Percentiles rank a stretch among this genome's conserved stretches.
These are phyloP conservation scores for Teleopsis dalmanni DNA, from an alignment of 1,140 invertebrate genomes.

Conservation along the genomic window DNA sequence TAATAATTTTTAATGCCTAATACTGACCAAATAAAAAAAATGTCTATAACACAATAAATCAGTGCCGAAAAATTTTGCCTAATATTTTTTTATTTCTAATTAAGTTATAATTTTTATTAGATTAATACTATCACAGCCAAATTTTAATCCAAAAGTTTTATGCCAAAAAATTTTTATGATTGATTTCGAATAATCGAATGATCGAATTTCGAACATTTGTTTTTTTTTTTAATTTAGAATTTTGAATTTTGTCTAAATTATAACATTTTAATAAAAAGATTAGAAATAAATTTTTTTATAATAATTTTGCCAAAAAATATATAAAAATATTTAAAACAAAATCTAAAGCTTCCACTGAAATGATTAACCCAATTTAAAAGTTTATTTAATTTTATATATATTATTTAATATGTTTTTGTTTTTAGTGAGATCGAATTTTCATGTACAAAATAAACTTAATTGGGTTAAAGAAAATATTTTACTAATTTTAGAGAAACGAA, in stretches of 20 bases:
- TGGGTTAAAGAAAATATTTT: too few relatives aligned
- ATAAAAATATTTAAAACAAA: not conserved
- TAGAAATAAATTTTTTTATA: not conserved
- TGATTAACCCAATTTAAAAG: not conserved
- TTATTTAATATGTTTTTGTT: not conserved
- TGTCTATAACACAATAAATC: conserved; percentile 6
- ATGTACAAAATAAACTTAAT: too few relatives aligned
- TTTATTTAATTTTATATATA: not conserved
- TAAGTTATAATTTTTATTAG: conserved; percentile 12
- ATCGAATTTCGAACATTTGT: conserved; percentile 9
- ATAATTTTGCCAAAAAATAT: not conserved
- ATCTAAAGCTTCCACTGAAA: not conserved
- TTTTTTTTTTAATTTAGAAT: conserved; percentile 41
- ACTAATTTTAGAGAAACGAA: too few relatives aligned
- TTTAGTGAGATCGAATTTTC: too few relatives aligned
- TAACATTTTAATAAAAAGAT: conserved; percentile 1
- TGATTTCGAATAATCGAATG: conserved; percentile 1
- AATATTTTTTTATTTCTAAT: conserved; percentile 13
- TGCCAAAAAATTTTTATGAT: conserved; percentile 15
- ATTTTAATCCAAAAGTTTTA: conserved; percentile 41
- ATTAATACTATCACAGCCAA: conserved; percentile 44
- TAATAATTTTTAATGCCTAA: conserved; percentile 6
- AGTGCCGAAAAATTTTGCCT: conserved; percentile 7
- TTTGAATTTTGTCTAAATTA: conserved; percentile 37
- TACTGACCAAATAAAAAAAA: conserved; percentile 2